Evolutionary conservation across 2,797 vertebrate genomes (phyloP), one percentile per base, ranked within the genome.

Genomic region (Macropus fuliginosus): DNA sequence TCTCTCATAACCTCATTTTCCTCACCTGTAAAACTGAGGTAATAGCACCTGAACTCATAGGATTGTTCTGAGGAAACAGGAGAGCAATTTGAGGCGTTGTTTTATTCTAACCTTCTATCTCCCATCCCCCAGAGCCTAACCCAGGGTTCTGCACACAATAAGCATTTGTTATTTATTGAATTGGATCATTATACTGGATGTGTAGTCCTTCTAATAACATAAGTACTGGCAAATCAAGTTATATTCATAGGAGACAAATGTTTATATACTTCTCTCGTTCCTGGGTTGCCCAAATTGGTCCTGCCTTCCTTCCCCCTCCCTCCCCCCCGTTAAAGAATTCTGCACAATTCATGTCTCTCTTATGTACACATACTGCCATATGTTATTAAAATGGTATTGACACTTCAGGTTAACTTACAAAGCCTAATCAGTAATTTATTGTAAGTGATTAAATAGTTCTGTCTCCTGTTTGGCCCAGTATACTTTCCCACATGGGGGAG

Each of bases 401-500:
- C 66, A 27, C 57, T 89, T 29, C 14, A 3, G 74, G 55, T 28
- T 95, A 28, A 46, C 12, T 91, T 54, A 54, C 34, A 59, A 92
- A 95, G 90, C 12, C 66, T 94, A 31, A 90, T 46, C 31, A 12
- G 91, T 21, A 59, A 81, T 16, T 24, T 52, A 5, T 6, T 90
- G 40, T 46, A 12, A 74, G 40, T 66, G 54, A 87, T 87, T 87
- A 87, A 87, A 87, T 87, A 87, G 40, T 3, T 24, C 40, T 50
- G 40, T 31, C 66, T 56, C 90, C 90, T 46, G 52, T 52, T 21
- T 93, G 91, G 89, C 59, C 46, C 74, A 55, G 0, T 34, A 54
- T 94, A 94, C 50, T 56, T 90, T 81, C 90, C 54, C 91, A 96
- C 92, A 55, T 34, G 12, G 55, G 57, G 91, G 40, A 94, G 66